Evolutionary conservation across 2,888 invertebrate genomes (phyloP).

Genomic region (Lucinisca nassula): DNA sequence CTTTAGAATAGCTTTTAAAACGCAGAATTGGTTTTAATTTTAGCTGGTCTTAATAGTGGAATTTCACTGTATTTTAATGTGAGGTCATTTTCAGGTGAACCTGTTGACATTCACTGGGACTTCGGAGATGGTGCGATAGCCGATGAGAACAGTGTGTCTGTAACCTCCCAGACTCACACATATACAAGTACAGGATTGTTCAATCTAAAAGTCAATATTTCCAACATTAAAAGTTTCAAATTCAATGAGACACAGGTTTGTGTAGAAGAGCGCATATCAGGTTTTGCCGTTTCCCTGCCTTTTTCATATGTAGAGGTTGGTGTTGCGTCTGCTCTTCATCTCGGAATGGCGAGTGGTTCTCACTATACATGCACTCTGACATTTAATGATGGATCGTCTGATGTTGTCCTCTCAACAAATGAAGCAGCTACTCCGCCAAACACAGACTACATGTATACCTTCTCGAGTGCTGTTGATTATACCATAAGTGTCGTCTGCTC

Average conservation of each 20-base stretch:
- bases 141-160: background rate
- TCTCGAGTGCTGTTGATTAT: slow-evolving; percentile 63
- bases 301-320: slow-evolving; percentile 38
- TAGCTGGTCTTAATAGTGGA: no score
- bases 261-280: slow-evolving; percentile 76
- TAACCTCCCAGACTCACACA: slow-evolving; percentile 51
- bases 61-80: no score
- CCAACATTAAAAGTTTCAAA: slow-evolving; percentile 78
- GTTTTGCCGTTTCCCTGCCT: slow-evolving; percentile 60
- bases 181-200: slow-evolving; percentile 74
- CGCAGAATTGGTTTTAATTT: no score
- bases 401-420: slow-evolving; percentile 24
- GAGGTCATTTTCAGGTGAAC: slow-evolving; percentile 14
- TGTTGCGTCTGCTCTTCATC: slow-evolving; percentile 40
- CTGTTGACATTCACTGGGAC: slow-evolving; percentile 83
- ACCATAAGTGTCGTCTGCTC: slow-evolving; percentile 70
- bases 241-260: slow-evolving; percentile 75
- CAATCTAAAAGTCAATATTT: slow-evolving; percentile 76
- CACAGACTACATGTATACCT: slow-evolving; percentile 59
- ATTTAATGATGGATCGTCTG: slow-evolving; percentile 64
- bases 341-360: slow-evolving; percentile 78
- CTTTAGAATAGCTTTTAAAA: no score
- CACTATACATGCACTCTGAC: slow-evolving; percentile 80
- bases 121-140: slow-evolving; percentile 79
- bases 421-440: slow-evolving; percentile 35